Percentiles rank a stretch among this genome's conserved stretches.
Evolutionary conservation across 1,140 invertebrate species (phyloP).

Genomic region (Atta colombica): DNA sequence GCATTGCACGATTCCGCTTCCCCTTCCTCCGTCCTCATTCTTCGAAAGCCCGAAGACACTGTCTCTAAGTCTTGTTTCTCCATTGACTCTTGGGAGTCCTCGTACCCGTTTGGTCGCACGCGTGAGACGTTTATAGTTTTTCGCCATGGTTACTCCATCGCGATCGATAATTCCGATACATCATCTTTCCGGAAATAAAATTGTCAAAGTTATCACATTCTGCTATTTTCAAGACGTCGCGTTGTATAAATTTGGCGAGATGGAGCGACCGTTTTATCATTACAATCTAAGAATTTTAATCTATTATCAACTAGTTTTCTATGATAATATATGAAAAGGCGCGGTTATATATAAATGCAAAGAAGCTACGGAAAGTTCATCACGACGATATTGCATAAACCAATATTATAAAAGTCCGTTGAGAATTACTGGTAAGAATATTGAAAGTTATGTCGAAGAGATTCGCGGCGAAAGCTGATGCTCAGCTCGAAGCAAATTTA

Average conservation of each 20-base stretch:
- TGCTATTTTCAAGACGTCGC: slow-evolving; percentile 12
- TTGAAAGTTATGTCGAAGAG: slow-evolving; percentile 24
- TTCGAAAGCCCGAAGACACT: background rate
- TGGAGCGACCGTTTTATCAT: too few species aligned
- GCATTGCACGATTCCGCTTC: slow-evolving; percentile 18
- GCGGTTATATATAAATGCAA: background rate
- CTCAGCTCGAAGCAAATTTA: slow-evolving; percentile 14
- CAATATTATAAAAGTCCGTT: slow-evolving; percentile 34
- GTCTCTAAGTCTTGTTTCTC: slow-evolving; percentile 5
- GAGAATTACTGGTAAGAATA: slow-evolving; percentile 42
- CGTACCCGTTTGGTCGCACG: background rate
- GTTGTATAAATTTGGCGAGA: background rate
- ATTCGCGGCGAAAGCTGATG: slow-evolving; percentile 2
- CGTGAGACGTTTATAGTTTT: slow-evolving; percentile 31
- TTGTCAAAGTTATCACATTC: slow-evolving; percentile 31
- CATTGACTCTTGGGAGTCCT: background rate
- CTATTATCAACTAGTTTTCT: background rate
- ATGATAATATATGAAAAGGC: background rate
- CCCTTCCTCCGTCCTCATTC: background rate
- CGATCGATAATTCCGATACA: slow-evolving; percentile 47
- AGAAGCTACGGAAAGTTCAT: background rate
- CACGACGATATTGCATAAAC: slow-evolving; percentile 37
- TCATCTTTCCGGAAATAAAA: slow-evolving; percentile 35
- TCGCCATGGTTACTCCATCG: background rate
- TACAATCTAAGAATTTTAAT: slow-evolving; percentile 10